Evolutionary conservation across 2,113 vertebrate genomes (phyloP).

Genomic region (Erythrocebus patas): DNA sequence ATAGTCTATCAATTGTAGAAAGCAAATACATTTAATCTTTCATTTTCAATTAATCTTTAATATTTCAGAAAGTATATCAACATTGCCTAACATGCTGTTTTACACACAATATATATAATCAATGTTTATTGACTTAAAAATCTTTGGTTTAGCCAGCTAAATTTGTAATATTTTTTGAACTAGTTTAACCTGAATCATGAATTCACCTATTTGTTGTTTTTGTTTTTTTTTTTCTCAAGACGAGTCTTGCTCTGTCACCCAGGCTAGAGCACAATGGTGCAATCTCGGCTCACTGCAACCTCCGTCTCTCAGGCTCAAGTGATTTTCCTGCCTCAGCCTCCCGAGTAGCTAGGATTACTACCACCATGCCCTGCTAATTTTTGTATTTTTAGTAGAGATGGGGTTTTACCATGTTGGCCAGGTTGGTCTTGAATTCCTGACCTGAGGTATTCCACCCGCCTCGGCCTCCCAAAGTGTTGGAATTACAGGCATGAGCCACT

Average conservation of each 20-base stretch:
- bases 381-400: too few relatives aligned
- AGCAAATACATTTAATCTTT: conserved; percentile 4
- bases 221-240: background rate
- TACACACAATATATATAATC: background rate
- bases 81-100: background rate
- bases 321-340: too few relatives aligned
- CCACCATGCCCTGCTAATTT: too few relatives aligned
- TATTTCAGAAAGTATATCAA: conserved; percentile 32
- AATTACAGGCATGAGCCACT: too few relatives aligned
- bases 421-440: too few relatives aligned
- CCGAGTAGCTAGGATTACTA: too few relatives aligned
- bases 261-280: background rate
- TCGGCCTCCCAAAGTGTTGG: too few relatives aligned
- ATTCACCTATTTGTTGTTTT: background rate
- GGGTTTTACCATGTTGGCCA: too few relatives aligned
- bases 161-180: conserved; percentile 20
- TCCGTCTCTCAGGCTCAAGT: too few relatives aligned
- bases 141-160: background rate
- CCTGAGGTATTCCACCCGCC: too few relatives aligned
- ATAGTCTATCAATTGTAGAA: conserved; percentile 3
- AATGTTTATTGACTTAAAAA: conserved; percentile 19
- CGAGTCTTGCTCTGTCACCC: background rate
- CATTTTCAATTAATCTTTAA: background rate
- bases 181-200: background rate
- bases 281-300: background rate